phyloP scores from a whole-genome alignment of 2,888 invertebrate genomes.

The Nycteola revayana region DNA sequence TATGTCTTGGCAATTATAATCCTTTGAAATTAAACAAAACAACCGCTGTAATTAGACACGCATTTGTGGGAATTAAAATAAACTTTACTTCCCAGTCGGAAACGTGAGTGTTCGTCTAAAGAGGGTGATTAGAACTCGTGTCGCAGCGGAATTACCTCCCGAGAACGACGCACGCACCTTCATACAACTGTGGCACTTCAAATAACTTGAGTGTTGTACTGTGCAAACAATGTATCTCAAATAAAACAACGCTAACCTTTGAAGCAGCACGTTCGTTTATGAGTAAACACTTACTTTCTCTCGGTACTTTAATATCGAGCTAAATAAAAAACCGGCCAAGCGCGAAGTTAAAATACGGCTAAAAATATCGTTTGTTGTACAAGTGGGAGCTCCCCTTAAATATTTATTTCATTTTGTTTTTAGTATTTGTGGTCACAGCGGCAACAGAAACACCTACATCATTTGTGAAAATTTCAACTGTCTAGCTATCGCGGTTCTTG shows the following conservation, averaged over 20 bases:
- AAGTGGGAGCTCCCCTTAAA: too few species aligned
- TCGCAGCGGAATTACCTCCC: conserved; percentile 54
- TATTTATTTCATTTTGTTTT: too few species aligned
- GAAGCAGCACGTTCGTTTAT: conserved; percentile 6
- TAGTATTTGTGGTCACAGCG: too few species aligned
- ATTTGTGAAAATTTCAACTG: too few species aligned
- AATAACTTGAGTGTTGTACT: conserved; percentile 24
- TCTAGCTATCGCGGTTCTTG: too few species aligned
- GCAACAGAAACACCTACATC: too few species aligned
- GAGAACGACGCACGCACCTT: conserved; percentile 52
- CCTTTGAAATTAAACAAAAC: conserved; percentile 64
- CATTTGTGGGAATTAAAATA: conserved; percentile 74
- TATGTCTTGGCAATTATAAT: conserved; percentile 48
- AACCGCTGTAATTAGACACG: conserved; percentile 64
- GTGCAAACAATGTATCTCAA: conserved; percentile 36
- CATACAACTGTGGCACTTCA: conserved; percentile 38
- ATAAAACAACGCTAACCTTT: conserved; percentile 16
- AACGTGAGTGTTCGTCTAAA: conserved; percentile 67
- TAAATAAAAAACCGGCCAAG: conserved; percentile 10
- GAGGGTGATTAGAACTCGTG: conserved; percentile 69
- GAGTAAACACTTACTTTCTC: conserved; percentile 3
- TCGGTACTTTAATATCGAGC: conserved; percentile 13
- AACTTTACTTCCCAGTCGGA: conserved; percentile 54
- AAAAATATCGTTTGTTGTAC: too few species aligned
- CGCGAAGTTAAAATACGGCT: too few species aligned